Conservation (phyloP, 2,113 vertebrate species). For the Hiodon alosoides region DNA sequence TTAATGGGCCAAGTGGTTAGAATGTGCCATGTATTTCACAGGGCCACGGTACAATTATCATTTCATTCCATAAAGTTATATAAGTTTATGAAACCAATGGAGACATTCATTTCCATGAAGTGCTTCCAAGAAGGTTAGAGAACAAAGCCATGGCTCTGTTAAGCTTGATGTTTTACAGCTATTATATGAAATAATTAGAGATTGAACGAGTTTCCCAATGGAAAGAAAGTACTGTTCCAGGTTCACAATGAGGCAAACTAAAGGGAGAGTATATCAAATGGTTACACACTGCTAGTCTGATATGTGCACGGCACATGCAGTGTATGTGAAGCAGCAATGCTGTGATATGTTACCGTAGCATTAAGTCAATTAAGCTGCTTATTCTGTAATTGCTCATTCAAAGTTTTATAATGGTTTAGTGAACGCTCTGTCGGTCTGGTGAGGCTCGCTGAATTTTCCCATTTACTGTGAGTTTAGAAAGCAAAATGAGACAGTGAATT, state of each 20-base stretch:
- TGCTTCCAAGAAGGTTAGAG: constrained; percentile 57
- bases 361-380: not conserved
- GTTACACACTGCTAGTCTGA: constrained; percentile 1
- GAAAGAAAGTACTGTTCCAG: constrained; percentile 15
- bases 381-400: constrained; percentile 3
- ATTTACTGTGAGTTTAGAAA: too few relatives aligned
- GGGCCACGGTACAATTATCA: constrained; percentile 29
- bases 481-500: too few relatives aligned
- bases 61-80: constrained; percentile 30
- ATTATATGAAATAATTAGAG: constrained; percentile 37
- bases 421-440: not conserved
- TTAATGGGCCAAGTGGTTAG: constrained; percentile 28
- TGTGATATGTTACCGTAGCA: constrained; percentile 5
- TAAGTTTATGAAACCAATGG: constrained; percentile 62
- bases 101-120: constrained; percentile 59
- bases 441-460: too few relatives aligned
- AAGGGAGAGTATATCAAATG: not conserved
- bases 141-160: constrained; percentile 56
- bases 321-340: constrained; percentile 1
- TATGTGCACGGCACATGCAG: not conserved
- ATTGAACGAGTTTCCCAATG: constrained; percentile 21
- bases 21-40: constrained; percentile 26
- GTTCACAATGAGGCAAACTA: not conserved
- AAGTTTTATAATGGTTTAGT: constrained; percentile 2
- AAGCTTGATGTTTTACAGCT: constrained; percentile 32